Conservation (phyloP, 2,113 vertebrate genomes). For the Tympanuchus pallidicinctus region DNA sequence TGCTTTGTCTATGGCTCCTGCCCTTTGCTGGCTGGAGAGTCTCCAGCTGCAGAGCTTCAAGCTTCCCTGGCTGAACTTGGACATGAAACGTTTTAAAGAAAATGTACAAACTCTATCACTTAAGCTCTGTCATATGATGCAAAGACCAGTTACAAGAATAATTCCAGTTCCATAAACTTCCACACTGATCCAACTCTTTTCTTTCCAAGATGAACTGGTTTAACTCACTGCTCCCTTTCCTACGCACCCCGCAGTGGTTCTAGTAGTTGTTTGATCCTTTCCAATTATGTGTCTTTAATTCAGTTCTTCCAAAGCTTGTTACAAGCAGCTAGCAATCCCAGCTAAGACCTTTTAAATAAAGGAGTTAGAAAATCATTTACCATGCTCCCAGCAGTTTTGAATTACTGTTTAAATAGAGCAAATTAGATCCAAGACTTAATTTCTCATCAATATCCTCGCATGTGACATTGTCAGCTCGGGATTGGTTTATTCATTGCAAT, state of each 20-base stretch:
- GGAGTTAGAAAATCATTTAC: constrained; percentile 40
- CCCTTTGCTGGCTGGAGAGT: neutral
- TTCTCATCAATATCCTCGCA: constrained; percentile 3
- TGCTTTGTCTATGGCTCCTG: neutral
- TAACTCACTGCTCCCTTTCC: neutral
- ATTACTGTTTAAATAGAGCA: constrained; percentile 35
- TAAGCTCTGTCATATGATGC: neutral
- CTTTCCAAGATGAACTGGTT: neutral
- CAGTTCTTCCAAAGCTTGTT: neutral
- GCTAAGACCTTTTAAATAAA: constrained; percentile 35
- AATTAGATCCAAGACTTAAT: constrained; percentile 45
- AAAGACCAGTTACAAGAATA: neutral
- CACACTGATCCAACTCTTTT: neutral
- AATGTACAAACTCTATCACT: neutral
- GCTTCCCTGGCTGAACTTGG: neutral
- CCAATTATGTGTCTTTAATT: neutral
- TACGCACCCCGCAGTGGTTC: neutral
- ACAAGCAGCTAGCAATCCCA: constrained; percentile 10
- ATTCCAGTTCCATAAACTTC: neutral
- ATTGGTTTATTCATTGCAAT: constrained; percentile 28
- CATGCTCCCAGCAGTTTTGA: constrained; percentile 22
- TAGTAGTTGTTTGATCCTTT: neutral
- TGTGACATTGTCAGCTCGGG: neutral
- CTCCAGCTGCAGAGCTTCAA: neutral
- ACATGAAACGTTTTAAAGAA: neutral